Conservation (phyloP, 1,140 invertebrate genomes). For the Latrodectus geometricus region DNA sequence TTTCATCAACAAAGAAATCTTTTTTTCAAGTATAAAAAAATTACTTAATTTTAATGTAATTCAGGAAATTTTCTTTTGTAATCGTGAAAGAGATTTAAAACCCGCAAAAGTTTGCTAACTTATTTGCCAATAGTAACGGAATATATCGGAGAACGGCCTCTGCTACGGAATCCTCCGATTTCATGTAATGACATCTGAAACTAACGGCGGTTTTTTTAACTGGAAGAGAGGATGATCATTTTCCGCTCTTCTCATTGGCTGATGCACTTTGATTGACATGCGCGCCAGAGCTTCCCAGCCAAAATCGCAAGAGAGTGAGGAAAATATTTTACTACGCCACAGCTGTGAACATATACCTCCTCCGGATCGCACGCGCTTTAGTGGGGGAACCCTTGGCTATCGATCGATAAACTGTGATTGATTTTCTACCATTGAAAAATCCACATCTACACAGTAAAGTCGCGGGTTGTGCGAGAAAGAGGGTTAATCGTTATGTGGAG, state of each 20-base stretch:
- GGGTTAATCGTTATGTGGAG: slow-evolving; percentile 47
- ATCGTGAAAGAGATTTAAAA: no score
- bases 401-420: slow-evolving; percentile 57
- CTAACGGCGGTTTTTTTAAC: slow-evolving; percentile 43
- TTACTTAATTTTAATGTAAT: no score
- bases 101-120: no score
- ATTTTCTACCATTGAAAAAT: slow-evolving; percentile 57
- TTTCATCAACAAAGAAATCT: no score
- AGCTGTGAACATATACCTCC: slow-evolving; percentile 61
- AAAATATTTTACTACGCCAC: slow-evolving; percentile 61
- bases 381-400: slow-evolving; percentile 26
- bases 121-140: no score
- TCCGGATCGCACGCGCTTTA: slow-evolving; percentile 29
- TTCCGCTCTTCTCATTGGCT: slow-evolving; percentile 15
- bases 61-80: no score
- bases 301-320: slow-evolving; percentile 15
- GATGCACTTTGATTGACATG: slow-evolving; percentile 42
- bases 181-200: not conserved
- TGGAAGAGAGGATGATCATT: not conserved
- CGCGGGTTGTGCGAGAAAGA: slow-evolving; percentile 34
- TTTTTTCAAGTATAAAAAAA: no score
- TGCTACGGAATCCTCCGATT: not conserved
- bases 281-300: slow-evolving; percentile 32
- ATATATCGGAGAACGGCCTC: not conserved
- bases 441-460: slow-evolving; percentile 58